Conservation (phyloP, 2,113 vertebrate genomes). For the Nettapus auritus region DNA sequence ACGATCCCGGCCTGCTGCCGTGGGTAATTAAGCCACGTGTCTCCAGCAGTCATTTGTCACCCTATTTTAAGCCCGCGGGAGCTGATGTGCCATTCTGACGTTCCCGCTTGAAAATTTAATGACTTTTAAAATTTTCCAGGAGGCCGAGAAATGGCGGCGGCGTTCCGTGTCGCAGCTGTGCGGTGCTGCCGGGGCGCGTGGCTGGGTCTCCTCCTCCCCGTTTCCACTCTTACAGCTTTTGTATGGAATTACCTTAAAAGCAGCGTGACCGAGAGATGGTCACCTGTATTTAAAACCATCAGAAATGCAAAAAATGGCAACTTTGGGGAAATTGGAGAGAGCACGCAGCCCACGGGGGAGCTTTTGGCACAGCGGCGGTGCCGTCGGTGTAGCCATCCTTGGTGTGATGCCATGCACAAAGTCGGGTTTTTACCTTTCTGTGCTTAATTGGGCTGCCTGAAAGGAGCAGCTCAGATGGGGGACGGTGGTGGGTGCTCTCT, state of each 20-base stretch:
- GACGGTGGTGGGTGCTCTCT: not conserved
- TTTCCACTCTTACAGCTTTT: not conserved
- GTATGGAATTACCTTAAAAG: not conserved
- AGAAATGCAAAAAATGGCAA: not conserved
- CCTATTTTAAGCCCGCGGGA: slow-evolving; percentile 13
- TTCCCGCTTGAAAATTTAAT: slow-evolving; percentile 23
- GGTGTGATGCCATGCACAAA: rapidly evolving
- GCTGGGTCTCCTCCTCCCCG: not conserved
- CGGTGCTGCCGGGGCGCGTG: rapidly evolving
- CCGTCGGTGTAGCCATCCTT: rapidly evolving
- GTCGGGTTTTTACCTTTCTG: not conserved
- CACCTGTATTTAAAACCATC: not conserved
- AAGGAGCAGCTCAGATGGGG: no score
- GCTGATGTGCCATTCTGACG: not conserved
- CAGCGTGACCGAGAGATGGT: not conserved
- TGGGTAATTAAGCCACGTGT: not conserved
- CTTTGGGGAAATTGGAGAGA: not conserved
- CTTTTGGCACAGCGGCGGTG: not conserved
- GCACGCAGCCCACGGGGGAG: not conserved
- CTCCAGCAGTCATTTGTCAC: not conserved
- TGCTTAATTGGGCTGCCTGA: not conserved
- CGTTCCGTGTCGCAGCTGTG: rapidly evolving
- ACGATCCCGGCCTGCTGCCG: not conserved
- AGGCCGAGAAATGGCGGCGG: not conserved
- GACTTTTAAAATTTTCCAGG: not conserved